Percentiles rank a stretch among this genome's conserved stretches.
Evolutionary conservation across 2,888 invertebrate genomes (phyloP).

Genomic region (Rotaria macrura): DNA sequence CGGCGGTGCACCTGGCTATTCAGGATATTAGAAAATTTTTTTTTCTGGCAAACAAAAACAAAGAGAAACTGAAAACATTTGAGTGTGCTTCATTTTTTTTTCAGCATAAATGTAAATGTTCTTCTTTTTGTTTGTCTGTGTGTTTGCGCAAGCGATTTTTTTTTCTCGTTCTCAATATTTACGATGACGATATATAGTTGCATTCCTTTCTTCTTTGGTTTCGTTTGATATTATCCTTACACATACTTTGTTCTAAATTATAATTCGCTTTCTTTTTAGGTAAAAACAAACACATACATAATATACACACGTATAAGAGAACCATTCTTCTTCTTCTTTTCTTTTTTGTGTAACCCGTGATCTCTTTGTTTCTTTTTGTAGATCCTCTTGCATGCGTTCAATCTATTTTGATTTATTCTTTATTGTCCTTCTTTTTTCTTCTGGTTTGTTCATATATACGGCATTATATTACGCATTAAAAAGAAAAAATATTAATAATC

Average conservation of each 20-base stretch:
- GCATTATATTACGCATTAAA: not conserved
- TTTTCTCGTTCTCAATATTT: slow-evolving; percentile 18
- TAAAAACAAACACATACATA: not conserved
- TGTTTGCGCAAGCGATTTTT: slow-evolving; percentile 20
- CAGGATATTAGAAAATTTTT: slow-evolving; percentile 8
- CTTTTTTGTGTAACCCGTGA: not conserved
- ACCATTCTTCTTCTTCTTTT: not conserved
- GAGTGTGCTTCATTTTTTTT: not conserved
- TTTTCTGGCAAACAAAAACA: slow-evolving; percentile 26
- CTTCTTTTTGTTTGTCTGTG: not conserved
- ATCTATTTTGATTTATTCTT: not conserved
- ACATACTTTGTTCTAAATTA: not conserved
- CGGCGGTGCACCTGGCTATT: slow-evolving; percentile 5
- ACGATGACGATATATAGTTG: slow-evolving; percentile 4
- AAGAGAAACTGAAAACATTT: not conserved
- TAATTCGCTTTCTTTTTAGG: not conserved
- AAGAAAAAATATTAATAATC: not conserved
- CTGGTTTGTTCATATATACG: not conserved
- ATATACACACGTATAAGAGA: not conserved
- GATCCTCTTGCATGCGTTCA: not conserved
- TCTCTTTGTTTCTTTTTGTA: not conserved
- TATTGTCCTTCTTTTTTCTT: not conserved
- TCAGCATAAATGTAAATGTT: not conserved
- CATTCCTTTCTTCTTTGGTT: not conserved
- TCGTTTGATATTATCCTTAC: too few relatives aligned